Conservation (phyloP, 2,888 invertebrate genomes). For the Ornithoptera alexandrae region DNA sequence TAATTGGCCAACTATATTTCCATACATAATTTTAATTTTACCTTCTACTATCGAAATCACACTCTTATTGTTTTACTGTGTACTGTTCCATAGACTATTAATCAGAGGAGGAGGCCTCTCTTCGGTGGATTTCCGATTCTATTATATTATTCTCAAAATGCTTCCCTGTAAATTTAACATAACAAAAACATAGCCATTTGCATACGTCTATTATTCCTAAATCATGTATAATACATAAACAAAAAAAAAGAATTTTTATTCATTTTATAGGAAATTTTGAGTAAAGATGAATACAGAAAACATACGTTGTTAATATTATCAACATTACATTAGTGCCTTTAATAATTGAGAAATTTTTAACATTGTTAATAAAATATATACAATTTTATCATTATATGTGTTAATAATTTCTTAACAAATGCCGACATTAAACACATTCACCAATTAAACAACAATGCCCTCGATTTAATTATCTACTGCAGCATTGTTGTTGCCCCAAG, state of each 20-base stretch:
- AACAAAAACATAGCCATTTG: not conserved
- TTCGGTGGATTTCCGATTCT: slow-evolving; percentile 67
- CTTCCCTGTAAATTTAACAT: slow-evolving; percentile 9
- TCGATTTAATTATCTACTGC: slow-evolving; percentile 8
- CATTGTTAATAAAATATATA: too few relatives aligned
- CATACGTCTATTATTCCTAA: too few relatives aligned
- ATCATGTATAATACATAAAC: too few relatives aligned
- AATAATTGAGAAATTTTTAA: too few relatives aligned
- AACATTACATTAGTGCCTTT: too few relatives aligned
- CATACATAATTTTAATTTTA: too few relatives aligned
- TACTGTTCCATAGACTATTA: slow-evolving; percentile 13
- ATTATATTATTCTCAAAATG: slow-evolving; percentile 63
- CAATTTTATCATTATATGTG: not conserved
- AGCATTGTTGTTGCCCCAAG: slow-evolving; percentile 8
- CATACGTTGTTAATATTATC: too few relatives aligned
- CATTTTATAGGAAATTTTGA: too few relatives aligned
- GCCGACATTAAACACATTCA: not conserved
- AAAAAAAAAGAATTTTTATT: too few relatives aligned
- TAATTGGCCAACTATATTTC: too few relatives aligned
- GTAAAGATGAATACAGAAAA: too few relatives aligned
- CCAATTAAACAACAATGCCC: slow-evolving; percentile 8
- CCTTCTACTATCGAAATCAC: too few relatives aligned
- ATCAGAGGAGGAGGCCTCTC: slow-evolving; percentile 44
- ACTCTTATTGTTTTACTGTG: not conserved
- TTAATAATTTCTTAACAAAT: not conserved